Evolutionary conservation across 2,888 invertebrate species (phyloP), one percentile per base, ranked within the genome.

Genomic region (Philhelius pedissequus): DNA sequence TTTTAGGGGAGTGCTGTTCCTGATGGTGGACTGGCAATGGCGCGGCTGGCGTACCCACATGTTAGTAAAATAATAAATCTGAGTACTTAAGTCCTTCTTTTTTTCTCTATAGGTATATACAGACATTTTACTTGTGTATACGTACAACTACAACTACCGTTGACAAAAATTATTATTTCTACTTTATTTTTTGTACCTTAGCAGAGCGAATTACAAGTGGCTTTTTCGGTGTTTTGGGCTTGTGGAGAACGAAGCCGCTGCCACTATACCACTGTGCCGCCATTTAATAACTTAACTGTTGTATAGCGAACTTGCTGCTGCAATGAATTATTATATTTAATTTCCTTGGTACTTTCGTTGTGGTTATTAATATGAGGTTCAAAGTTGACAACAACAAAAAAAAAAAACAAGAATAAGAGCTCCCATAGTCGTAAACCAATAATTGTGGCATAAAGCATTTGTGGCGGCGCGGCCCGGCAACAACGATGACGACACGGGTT

Each of bases 251-350:
- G 11, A n/a, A 54, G 54, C 54, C 6, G 32, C 5, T 52, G 50
- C 27, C 68, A 60, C 66, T 32, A 56, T 32, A 38, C 69, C 54
- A 58, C 70, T 60, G 75, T 20, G 68, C 75, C 70, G 60, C 75
- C 84, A 84, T 84, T 84, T 84, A 84, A 84, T 71, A 84, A 84
- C 84, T 84, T 84, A 79, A 79, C 84, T 75, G 75, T 74, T 79
- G 83, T 79, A 48, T 5, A 78, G 52, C 52, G 66, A 79, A 79
- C 70, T 86, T 73, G 11, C 60, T 27, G 60, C 15, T 43, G 84
- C 84, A 69, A 84, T 86, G 86, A 86, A 86, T 86, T 86, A 86
- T 86, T 84, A 80, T 83, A 84, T 86, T 84, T 86, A 83, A 86
- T 86, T 86, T 84, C 86, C 86, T 86, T 77, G 86, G 86, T 86